Evolutionary conservation across 2,113 vertebrate species (phyloP).

Genomic region (Daphoenositta chrysoptera): DNA sequence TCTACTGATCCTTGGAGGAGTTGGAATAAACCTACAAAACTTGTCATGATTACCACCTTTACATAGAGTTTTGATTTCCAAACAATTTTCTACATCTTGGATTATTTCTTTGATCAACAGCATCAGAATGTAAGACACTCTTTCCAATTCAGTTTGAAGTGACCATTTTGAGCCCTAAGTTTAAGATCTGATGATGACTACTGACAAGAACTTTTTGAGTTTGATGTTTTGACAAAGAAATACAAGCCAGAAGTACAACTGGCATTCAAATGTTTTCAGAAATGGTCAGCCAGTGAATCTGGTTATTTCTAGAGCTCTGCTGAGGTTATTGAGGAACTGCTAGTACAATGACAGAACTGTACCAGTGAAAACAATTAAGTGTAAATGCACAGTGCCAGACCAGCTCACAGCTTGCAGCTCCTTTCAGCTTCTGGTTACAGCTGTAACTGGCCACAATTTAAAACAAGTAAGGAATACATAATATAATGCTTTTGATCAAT

Average conservation of each 20-base stretch:
- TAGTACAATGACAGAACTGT: background rate
- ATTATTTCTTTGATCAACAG: background rate
- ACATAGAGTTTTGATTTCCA: background rate
- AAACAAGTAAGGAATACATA: background rate
- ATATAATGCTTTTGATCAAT: background rate
- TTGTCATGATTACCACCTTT: background rate
- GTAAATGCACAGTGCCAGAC: background rate
- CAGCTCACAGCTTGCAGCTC: background rate
- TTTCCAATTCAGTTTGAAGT: background rate
- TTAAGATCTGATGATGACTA: background rate
- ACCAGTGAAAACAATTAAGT: background rate
- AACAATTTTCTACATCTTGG: background rate
- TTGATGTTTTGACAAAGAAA: background rate
- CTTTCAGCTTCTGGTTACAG: background rate
- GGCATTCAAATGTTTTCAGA: background rate
- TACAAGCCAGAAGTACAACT: background rate
- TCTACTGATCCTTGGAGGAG: background rate
- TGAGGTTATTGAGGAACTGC: background rate
- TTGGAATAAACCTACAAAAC: background rate
- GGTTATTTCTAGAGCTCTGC: background rate
- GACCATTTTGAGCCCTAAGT: fast-evolving
- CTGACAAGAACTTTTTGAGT: background rate
- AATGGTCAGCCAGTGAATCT: background rate
- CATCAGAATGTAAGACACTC: background rate
- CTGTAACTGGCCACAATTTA: background rate